phyloP scores from a whole-genome alignment of 2,888 invertebrate species.

The Pherbina coryleti region DNA sequence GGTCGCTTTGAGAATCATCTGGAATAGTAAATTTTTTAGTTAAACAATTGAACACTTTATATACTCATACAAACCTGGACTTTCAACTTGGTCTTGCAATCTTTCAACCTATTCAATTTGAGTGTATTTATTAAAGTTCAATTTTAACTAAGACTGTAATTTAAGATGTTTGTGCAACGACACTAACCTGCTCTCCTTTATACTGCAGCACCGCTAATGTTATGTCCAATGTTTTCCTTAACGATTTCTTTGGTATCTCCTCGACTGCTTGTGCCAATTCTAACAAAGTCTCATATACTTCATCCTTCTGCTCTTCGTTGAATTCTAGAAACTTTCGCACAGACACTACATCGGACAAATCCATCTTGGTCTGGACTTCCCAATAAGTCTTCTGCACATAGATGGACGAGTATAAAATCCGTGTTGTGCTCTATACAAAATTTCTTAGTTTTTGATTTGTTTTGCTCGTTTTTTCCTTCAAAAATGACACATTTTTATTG shows the following conservation, averaged over 20 bases:
- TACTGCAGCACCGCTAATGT: constrained; percentile 62
- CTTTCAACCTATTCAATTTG: background rate
- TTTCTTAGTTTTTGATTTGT: background rate
- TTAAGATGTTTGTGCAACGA: no score
- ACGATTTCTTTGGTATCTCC: constrained; percentile 64
- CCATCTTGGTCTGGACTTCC: constrained; percentile 44
- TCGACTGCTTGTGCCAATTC: constrained; percentile 58
- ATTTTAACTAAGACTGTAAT: background rate
- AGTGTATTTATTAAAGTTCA: no score
- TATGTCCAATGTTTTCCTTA: constrained; percentile 65
- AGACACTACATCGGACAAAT: constrained; percentile 62
- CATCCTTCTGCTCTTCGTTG: constrained; percentile 60
- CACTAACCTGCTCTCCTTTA: constrained; percentile 64
- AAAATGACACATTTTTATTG: background rate
- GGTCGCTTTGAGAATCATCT: constrained; percentile 55
- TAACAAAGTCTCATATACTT: constrained; percentile 62
- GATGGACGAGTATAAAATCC: background rate
- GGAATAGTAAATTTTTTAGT: constrained; percentile 12
- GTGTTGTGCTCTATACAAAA: background rate
- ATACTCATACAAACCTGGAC: constrained; percentile 43
- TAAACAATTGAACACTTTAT: background rate
- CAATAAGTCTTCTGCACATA: background rate
- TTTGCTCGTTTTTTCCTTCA: constrained; percentile 27
- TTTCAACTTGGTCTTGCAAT: constrained; percentile 52
- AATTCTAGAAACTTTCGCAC: constrained; percentile 63